A percentile compares a stretch with the other conserved stretches of the same genome.
Evolutionary conservation across 2,888 invertebrate genomes (phyloP).

Genomic region (Pogonocherus hispidulus): DNA sequence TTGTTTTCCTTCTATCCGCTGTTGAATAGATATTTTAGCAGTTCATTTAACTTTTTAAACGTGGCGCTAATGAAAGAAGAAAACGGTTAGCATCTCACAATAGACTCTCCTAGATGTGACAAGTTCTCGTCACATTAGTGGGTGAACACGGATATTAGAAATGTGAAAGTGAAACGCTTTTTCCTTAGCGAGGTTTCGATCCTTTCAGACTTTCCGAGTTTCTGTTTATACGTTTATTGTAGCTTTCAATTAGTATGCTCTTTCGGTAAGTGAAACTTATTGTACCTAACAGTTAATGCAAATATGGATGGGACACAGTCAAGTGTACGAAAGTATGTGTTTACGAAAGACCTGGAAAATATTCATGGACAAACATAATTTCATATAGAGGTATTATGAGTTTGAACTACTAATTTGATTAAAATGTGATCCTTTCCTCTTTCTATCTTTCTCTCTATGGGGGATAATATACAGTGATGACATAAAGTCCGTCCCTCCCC

Average conservation of each 20-base stretch:
- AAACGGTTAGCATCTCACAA: too few relatives aligned
- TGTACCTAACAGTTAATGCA: conserved; percentile 3
- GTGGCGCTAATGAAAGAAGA: too few relatives aligned
- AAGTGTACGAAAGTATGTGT: not conserved
- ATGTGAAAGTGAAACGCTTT: conserved; percentile 6
- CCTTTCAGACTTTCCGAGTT: conserved; percentile 2
- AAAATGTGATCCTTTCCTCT: not conserved
- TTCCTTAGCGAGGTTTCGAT: not conserved
- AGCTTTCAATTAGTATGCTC: conserved; percentile 10
- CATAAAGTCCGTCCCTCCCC: too few relatives aligned
- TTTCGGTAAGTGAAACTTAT: conserved; percentile 9
- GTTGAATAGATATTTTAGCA: too few relatives aligned
- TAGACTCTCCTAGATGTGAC: not conserved
- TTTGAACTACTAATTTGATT: not conserved
- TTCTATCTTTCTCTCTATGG: too few relatives aligned
- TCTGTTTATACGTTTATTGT: conserved; percentile 10
- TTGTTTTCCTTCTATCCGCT: too few relatives aligned
- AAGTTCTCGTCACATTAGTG: not conserved
- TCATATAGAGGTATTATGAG: not conserved
- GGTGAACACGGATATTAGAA: not conserved
- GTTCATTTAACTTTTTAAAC: too few relatives aligned
- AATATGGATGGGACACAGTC: conserved; percentile 7
- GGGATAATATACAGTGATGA: too few relatives aligned
- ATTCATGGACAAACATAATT: not conserved
- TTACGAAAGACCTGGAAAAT: not conserved